Percentiles rank a stretch among this genome's conserved stretches.
Evolutionary conservation across 2,797 vertebrate genomes (phyloP).

Genomic region (Sciurus carolinensis): DNA sequence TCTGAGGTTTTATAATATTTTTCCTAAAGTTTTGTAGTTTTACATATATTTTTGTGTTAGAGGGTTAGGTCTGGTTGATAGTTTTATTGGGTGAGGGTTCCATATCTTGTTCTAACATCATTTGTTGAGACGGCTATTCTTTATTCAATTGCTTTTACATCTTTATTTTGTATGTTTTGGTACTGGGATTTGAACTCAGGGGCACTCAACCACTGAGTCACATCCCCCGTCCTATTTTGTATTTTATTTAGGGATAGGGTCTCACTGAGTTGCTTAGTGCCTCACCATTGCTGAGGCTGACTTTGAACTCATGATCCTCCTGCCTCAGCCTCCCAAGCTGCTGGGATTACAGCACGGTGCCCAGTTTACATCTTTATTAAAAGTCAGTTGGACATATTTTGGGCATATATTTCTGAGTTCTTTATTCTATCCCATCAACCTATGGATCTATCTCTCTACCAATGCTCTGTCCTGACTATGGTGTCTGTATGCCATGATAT

Average conservation of each 20-base stretch:
- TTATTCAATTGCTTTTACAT: not conserved
- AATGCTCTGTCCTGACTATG: not conserved
- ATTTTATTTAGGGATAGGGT: too few species aligned
- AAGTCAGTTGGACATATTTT: not conserved
- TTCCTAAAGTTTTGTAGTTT: not conserved
- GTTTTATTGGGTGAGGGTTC: not conserved
- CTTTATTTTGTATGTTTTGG: not conserved
- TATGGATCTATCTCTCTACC: not conserved
- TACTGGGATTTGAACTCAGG: too few species aligned
- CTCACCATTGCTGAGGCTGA: too few species aligned
- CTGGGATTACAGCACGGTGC: too few species aligned
- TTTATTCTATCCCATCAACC: not conserved
- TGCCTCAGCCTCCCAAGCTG: too few species aligned
- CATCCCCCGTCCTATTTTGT: too few species aligned
- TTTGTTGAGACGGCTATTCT: not conserved
- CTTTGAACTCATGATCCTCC: too few species aligned
- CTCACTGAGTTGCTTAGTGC: too few species aligned
- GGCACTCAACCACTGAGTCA: too few species aligned
- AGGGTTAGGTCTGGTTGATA: not conserved
- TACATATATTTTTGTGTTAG: not conserved
- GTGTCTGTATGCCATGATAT: not conserved
- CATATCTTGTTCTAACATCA: not conserved
- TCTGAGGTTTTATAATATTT: not conserved
- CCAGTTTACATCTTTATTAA: not conserved
- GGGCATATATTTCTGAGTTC: conserved; percentile 24